Evolutionary conservation across 2,113 vertebrate genomes (phyloP), one percentile per base, ranked within the genome.

Genomic region (Bubo scandiacus): DNA sequence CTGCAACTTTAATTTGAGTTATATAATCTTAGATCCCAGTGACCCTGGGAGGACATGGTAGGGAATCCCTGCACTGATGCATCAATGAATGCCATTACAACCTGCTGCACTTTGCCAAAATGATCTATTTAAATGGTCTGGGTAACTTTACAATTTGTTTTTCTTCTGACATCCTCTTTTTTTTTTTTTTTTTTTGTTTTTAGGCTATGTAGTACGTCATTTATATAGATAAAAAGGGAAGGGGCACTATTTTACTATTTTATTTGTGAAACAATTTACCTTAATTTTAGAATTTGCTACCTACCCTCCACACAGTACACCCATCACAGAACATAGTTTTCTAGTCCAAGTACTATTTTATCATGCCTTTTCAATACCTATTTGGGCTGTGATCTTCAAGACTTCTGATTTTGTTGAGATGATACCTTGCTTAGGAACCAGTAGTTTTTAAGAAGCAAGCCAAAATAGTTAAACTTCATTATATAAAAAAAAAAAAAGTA

Each of bases 241-340:
- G 9, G 51, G 12, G 3, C 2, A 2, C 6, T 43, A 14, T 74
- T 91, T n/a, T n/a, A 2, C 6, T 43, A 14, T 74, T 36, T 59
- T 75, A 89, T 67, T 84, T 65, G 26, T 89, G 27, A 58, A 92
- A 55, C 10, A 47, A 12, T 80, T 85, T 67, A 68, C 7, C 30
- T 89, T 91, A 2, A 18, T 67, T 89, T 81, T 72, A 84, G 79
- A 75, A 81, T 89, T 84, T 52, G 14, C 38, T 79, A 9, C 16
- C 13, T 29, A 19, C 12, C 32, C 17, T 81, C 43, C n/a, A 11
- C 45, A 38, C 0, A 0, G 23, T 63, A 17, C 27, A 43, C 3
- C 20, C 9, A n/a, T 71, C 26, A 49, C 5, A 52, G 55, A 93
- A 63, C 5, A 22, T 34, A 36, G 7, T 58, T 84, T 83, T 61